A percentile compares a stretch with the other conserved stretches of the same genome.
Conservation (phyloP, 2,888 invertebrate genomes). For the Drosophila helvetica region DNA sequence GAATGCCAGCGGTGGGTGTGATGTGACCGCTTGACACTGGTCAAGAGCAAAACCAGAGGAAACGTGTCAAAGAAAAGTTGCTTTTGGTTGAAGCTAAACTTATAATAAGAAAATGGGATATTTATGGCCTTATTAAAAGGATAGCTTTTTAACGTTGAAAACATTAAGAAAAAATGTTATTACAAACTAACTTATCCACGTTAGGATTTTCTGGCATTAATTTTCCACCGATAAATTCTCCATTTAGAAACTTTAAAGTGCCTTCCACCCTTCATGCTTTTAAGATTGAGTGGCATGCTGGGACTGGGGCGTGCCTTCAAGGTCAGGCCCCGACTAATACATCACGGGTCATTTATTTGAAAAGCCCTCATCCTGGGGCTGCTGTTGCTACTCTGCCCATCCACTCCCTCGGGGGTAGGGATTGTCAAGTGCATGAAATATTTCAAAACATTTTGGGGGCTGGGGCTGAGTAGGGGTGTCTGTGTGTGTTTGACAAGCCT, state of each 20-base stretch:
- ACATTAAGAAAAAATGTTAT: too few relatives aligned
- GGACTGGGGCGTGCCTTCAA: conserved; percentile 23
- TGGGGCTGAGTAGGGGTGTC: not conserved
- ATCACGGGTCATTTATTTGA: conserved; percentile 72
- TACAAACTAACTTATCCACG: too few relatives aligned
- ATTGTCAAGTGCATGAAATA: conserved; percentile 76
- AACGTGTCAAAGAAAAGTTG: not conserved
- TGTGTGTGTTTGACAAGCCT: conserved; percentile 75
- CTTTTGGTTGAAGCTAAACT: not conserved
- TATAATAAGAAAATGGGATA: not conserved
- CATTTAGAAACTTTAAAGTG: not conserved
- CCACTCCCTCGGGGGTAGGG: conserved; percentile 33
- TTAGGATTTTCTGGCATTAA: too few relatives aligned
- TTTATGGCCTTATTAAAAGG: not conserved
- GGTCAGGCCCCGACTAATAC: conserved; percentile 54
- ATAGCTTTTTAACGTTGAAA: not conserved
- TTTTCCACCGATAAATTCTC: not conserved
- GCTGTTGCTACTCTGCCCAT: not conserved
- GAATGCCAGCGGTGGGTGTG: conserved; percentile 5
- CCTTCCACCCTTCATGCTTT: not conserved
- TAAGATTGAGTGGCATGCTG: not conserved
- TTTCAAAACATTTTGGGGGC: conserved; percentile 67
- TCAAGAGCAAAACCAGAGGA: not conserved
- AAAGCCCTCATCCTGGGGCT: conserved; percentile 42
- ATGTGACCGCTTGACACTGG: not conserved